phyloP scores from a whole-genome alignment of 2,888 invertebrate species.

The Euphydryas editha region DNA sequence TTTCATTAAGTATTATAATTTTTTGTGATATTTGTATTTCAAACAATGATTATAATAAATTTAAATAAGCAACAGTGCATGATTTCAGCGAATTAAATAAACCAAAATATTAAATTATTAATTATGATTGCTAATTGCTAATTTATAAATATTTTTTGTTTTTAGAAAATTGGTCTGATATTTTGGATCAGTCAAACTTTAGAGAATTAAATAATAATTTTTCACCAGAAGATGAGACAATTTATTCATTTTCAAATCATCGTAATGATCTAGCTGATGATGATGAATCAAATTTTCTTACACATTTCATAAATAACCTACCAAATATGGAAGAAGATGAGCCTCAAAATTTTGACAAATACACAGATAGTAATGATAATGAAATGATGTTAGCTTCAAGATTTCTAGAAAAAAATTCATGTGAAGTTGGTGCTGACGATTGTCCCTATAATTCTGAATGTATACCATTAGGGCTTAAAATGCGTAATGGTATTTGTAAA shows the following conservation, averaged over 20 bases:
- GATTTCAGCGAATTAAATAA: too few species aligned
- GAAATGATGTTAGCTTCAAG: conserved; percentile 78
- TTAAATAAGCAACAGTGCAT: too few species aligned
- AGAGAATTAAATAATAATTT: conserved; percentile 69
- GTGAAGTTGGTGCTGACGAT: conserved; percentile 83
- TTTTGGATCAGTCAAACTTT: conserved; percentile 73
- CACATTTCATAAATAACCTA: conserved; percentile 71
- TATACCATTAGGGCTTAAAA: conserved; percentile 77
- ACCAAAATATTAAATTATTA: background rate
- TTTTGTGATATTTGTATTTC: too few species aligned
- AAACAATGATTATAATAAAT: too few species aligned
- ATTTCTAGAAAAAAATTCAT: conserved; percentile 80
- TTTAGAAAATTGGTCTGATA: conserved; percentile 79
- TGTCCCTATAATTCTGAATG: conserved; percentile 90
- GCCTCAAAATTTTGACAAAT: conserved; percentile 64
- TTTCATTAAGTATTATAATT: background rate
- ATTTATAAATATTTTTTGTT: conserved; percentile 12
- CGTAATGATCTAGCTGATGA: conserved; percentile 66
- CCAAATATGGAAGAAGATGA: conserved; percentile 72
- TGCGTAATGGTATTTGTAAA: conserved; percentile 87
- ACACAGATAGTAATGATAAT: conserved; percentile 66
- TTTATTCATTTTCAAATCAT: conserved; percentile 67
- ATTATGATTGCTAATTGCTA: background rate
- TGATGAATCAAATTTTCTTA: conserved; percentile 68
- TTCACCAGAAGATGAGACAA: conserved; percentile 71